Conservation (phyloP, 2,113 vertebrate species). For the Thymallus thymallus region DNA sequence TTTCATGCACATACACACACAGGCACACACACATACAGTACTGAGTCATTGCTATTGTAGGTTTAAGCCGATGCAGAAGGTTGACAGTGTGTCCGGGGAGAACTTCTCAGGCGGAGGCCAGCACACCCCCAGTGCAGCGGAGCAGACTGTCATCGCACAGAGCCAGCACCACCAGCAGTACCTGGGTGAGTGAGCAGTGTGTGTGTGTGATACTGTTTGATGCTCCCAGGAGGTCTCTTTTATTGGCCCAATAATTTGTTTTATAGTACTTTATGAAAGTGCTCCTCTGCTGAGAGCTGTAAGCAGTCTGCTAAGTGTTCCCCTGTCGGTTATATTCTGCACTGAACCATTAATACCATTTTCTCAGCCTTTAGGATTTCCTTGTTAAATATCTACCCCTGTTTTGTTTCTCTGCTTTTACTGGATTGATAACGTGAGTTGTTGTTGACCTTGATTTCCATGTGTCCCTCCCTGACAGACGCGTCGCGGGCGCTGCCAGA, state of each 20-base stretch:
- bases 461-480: slow-evolving; percentile 66
- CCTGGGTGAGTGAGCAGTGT: slow-evolving; percentile 76
- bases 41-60: slow-evolving; percentile 55
- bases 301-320: background rate
- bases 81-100: slow-evolving; percentile 81
- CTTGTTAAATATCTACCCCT: background rate
- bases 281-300: background rate
- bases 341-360: background rate
- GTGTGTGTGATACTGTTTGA: background rate
- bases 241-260: background rate
- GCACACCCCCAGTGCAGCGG: slow-evolving; percentile 74
- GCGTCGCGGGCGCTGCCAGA: slow-evolving; percentile 89
- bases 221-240: background rate
- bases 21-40: background rate
- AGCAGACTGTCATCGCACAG: slow-evolving; percentile 89
- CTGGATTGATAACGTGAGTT: too few species aligned
- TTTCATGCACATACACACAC: too few species aligned
- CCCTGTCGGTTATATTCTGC: background rate
- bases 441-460: background rate
- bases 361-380: too few species aligned
- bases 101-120: slow-evolving; percentile 74
- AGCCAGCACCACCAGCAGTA: slow-evolving; percentile 97
- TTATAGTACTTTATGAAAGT: background rate
- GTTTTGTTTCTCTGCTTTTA: too few species aligned
- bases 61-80: slow-evolving; percentile 89